A percentile compares a stretch with the other conserved stretches of the same genome.
These are phyloP conservation scores for Plagodis pulveraria DNA, from an alignment of 2,888 invertebrate species.

Conservation along the genomic window DNA sequence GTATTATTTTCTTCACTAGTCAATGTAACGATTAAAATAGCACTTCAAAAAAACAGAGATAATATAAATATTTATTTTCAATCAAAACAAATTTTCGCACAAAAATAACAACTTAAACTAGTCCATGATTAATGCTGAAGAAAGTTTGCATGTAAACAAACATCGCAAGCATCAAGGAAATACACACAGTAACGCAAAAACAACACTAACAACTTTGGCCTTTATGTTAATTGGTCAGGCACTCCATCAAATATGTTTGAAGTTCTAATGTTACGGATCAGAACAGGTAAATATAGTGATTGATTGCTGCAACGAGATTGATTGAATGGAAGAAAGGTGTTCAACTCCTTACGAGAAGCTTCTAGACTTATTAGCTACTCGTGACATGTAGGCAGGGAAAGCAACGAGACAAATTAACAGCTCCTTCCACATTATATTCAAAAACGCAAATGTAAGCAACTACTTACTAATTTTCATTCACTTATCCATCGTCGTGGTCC, in stretches of 20 bases:
- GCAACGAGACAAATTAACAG: too few relatives aligned
- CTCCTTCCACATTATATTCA: too few relatives aligned
- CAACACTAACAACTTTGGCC: constrained; percentile 10
- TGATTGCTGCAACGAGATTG: constrained; percentile 11
- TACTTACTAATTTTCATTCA: too few relatives aligned
- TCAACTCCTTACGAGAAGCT: background rate
- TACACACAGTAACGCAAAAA: constrained; percentile 1
- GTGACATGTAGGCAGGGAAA: too few relatives aligned
- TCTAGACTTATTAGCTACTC: background rate
- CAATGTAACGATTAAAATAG: too few relatives aligned
- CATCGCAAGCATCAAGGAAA: background rate
- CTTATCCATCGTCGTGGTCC: too few relatives aligned
- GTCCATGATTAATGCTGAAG: background rate
- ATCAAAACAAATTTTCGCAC: background rate
- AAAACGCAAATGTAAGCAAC: too few relatives aligned
- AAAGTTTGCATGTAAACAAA: background rate
- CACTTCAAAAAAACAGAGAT: too few relatives aligned
- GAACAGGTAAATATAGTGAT: constrained; percentile 18
- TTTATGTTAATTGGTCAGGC: constrained; percentile 7
- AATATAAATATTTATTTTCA: too few relatives aligned
- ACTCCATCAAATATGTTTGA: constrained; percentile 20
- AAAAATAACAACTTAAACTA: background rate
- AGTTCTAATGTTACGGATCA: constrained; percentile 21
- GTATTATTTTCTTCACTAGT: too few relatives aligned
- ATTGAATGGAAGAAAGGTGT: constrained; percentile 8